Base-by-base conservation (phyloP, 2,888 invertebrate genomes). In the Pocota personata region DNA sequence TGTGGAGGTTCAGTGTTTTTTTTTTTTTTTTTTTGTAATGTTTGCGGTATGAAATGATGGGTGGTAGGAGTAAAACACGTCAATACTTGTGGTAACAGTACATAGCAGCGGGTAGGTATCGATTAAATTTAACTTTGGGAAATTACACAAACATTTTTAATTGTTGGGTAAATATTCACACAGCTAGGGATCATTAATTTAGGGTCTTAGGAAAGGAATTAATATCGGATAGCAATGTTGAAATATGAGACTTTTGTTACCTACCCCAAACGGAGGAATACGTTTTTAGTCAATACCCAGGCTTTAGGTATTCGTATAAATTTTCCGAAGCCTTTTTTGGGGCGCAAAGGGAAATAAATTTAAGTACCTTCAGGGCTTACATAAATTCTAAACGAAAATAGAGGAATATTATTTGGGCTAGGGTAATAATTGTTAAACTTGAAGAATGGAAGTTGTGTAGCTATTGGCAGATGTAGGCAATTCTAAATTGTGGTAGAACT, bases 101-200 rank as follows among this genome's bases (percentile, higher is more conserved):
- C 5, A 35, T 14, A 64, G 32, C n/a, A 21, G 4, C 14, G 27
- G 48, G 30, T 71, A 58, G 37, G 30, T 71, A 66, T 76, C 37
- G 52, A 60, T 72, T 60, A 16, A 73, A 66, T 27, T 77, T 57
- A 37, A 21, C 57, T 37, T 24, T 37, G 8, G 37, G 14, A 60
- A 37, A 12, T 43, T 43, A 50, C 43, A 40, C 40, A 67, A 69
- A 79, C 55, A 27, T 62, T 72, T 80, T 80, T 82, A 86, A 86
- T 82, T 86, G 76, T 60, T 43, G 35, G 57, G 57, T 58, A 79
- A 72, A 79, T 79, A 72, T 72, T 79, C 58, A 50, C 64, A 79
- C 40, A 66, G 72, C 64, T 58, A 27, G 48, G 40, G 57, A 64
- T 66, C 71, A 79, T 79, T 79, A 79, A 79, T 79, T 79, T 79